Percentiles rank a stretch among this genome's conserved stretches.
Conservation (phyloP, 2,113 vertebrate species). For the Protobothrops mucrosquamatus region DNA sequence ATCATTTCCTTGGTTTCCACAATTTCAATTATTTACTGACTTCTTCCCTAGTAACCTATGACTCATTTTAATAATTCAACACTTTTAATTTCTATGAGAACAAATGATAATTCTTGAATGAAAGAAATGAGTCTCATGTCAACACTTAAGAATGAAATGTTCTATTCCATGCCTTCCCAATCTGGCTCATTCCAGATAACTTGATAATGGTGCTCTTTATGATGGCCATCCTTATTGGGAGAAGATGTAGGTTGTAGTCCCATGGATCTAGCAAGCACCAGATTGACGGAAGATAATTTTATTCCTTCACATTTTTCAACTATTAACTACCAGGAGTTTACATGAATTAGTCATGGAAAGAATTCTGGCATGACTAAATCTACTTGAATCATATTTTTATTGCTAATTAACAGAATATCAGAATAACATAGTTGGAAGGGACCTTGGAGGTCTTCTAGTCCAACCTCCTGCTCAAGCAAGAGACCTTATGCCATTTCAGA, state of each 20-base stretch:
- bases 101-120: background rate
- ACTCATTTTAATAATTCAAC: background rate
- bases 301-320: background rate
- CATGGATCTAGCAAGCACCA: background rate
- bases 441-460: background rate
- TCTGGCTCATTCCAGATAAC: background rate
- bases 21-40: background rate
- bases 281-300: background rate
- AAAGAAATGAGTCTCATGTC: background rate
- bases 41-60: background rate
- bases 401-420: background rate
- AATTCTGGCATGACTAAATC: background rate
- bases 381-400: background rate
- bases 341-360: background rate
- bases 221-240: background rate
- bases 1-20: background rate
- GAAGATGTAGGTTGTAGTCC: background rate
- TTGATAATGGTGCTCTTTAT: background rate
- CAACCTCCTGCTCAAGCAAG: background rate
- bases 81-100: background rate
- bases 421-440: background rate
- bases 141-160: background rate
- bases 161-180: background rate
- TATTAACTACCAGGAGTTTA: background rate
- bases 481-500: background rate